Percentiles rank a stretch among this genome's conserved stretches.
phyloP scores from a whole-genome alignment of 2,888 invertebrate genomes.

The Campaea margaritaria region DNA sequence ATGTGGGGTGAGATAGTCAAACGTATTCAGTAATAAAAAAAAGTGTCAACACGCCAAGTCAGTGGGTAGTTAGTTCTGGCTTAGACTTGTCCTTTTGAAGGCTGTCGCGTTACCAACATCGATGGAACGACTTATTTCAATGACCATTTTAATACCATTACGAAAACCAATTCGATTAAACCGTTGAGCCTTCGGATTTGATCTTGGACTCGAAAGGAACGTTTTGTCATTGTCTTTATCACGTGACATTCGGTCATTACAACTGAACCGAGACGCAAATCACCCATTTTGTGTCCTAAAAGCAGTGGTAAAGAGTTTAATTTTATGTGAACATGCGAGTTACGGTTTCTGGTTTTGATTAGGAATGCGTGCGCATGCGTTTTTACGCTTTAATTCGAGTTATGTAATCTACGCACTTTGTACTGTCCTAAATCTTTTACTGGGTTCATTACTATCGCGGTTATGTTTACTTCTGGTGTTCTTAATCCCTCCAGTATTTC shows the following conservation, averaged over 20 bases:
- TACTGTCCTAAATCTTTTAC: not conserved
- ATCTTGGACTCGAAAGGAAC: slow-evolving; percentile 57
- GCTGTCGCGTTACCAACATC: not conserved
- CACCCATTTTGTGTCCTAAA: slow-evolving; percentile 9
- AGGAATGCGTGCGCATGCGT: slow-evolving; percentile 28
- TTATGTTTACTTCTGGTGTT: too few relatives aligned
- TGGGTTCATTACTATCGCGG: too few relatives aligned
- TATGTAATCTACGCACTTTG: slow-evolving; percentile 11
- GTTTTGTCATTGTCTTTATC: slow-evolving; percentile 44
- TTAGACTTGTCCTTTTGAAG: too few relatives aligned
- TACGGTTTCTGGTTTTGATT: slow-evolving; percentile 22
- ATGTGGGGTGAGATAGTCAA: too few relatives aligned
- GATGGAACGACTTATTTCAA: slow-evolving; percentile 7
- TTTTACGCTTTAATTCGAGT: slow-evolving; percentile 25
- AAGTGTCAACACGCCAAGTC: too few relatives aligned
- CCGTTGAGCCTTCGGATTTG: slow-evolving; percentile 52
- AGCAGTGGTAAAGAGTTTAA: not conserved
- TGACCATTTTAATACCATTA: slow-evolving; percentile 28
- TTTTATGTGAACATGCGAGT: not conserved
- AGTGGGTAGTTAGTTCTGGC: too few relatives aligned
- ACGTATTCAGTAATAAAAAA: too few relatives aligned
- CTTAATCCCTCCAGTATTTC: too few relatives aligned
- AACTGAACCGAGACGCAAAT: slow-evolving; percentile 6
- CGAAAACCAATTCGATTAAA: slow-evolving; percentile 34
- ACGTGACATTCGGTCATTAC: slow-evolving; percentile 41